Conservation (phyloP, 2,113 vertebrate genomes). For the Synodontis membranacea region DNA sequence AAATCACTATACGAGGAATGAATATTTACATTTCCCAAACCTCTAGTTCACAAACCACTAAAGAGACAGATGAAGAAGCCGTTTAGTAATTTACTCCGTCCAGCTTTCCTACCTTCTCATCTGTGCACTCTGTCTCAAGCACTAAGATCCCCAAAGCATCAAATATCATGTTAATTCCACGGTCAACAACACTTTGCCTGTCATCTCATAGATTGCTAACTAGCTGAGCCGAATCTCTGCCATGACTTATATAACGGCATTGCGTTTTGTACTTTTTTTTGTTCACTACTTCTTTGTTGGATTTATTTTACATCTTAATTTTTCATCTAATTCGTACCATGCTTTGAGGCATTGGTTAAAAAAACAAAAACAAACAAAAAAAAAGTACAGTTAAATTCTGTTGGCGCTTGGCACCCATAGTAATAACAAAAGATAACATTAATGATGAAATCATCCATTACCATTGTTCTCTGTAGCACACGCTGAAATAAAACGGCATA, state of each 20-base stretch:
- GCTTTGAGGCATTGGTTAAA: not conserved
- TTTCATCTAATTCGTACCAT: not conserved
- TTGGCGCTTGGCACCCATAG: no score
- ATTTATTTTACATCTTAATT: not conserved
- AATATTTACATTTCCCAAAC: not conserved
- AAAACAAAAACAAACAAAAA: not conserved
- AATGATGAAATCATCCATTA: not conserved
- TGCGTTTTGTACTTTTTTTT: not conserved
- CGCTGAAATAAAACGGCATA: not conserved
- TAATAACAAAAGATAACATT: not conserved
- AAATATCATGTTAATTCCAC: not conserved
- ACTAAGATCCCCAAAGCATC: not conserved
- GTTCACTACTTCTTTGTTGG: not conserved
- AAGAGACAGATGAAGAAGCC: not conserved
- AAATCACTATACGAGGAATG: not conserved
- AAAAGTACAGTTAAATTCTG: not conserved
- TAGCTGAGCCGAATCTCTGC: not conserved
- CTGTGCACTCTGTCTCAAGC: not conserved
- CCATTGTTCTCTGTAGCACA: not conserved
- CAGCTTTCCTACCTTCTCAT: no score
- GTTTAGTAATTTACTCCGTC: not conserved
- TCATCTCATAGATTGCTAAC: not conserved
- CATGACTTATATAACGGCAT: not conserved
- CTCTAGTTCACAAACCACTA: not conserved
- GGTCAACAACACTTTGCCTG: not conserved